Conservation (phyloP, 1,140 invertebrate genomes). For the Bombus superbus region DNA sequence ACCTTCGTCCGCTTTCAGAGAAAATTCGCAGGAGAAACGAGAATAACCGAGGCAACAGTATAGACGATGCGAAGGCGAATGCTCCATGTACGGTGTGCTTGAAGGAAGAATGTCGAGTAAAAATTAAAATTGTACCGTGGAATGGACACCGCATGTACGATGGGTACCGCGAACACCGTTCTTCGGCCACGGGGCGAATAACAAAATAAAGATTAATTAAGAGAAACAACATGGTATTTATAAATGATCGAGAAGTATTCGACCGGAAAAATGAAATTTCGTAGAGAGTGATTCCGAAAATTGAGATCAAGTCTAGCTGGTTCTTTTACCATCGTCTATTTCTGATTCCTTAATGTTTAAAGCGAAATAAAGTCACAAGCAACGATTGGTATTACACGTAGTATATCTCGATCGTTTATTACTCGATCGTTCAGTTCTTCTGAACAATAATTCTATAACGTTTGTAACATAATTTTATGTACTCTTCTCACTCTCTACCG, state of each 20-base stretch:
- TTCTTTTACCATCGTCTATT: no score
- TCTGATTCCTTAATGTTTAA: no score
- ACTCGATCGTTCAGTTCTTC: no score
- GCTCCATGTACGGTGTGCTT: neutral
- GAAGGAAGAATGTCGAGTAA: conserved; percentile 12
- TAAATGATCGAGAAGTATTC: neutral
- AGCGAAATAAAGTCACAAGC: no score
- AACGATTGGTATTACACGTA: no score
- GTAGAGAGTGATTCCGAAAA: no score
- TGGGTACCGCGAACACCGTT: conserved; percentile 65
- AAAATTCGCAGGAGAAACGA: neutral
- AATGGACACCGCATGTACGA: conserved; percentile 65
- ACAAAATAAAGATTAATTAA: conserved; percentile 59
- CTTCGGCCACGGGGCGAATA: conserved; percentile 50
- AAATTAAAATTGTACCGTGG: conserved; percentile 69
- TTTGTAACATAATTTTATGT: no score
- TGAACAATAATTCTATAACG: no score
- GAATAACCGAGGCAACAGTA: conserved; percentile 9
- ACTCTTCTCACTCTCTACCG: no score
- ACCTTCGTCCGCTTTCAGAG: neutral
- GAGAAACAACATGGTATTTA: neutral
- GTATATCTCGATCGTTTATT: no score
- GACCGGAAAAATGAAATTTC: no score
- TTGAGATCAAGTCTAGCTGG: no score
- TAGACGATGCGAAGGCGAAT: neutral